phyloP scores from a whole-genome alignment of 2,888 invertebrate species.

The Carterocephalus palaemon region DNA sequence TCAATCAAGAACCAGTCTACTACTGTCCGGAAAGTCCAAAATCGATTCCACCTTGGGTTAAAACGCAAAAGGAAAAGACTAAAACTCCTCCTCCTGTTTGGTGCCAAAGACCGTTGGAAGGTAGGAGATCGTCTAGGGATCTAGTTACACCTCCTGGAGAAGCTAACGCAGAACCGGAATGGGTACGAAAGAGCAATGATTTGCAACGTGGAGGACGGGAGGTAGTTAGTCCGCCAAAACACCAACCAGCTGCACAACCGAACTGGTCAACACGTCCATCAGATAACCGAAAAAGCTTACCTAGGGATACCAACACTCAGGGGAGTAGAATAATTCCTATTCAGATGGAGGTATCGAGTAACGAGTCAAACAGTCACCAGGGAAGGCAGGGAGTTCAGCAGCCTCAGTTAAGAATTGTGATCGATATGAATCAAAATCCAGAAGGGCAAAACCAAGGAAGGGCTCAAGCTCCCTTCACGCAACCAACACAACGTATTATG shows the following conservation, averaged over 20 bases:
- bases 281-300: conserved; percentile 67
- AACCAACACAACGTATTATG: conserved; percentile 75
- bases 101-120: conserved; percentile 65
- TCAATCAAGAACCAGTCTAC: conserved; percentile 69
- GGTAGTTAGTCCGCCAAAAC: conserved; percentile 66
- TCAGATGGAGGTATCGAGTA: conserved; percentile 79
- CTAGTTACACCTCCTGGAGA: conserved; percentile 65
- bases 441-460: conserved; percentile 41
- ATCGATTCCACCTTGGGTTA: conserved; percentile 69
- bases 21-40: conserved; percentile 71
- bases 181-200: conserved; percentile 68
- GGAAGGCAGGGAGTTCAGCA: conserved; percentile 50
- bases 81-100: conserved; percentile 72
- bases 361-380: conserved; percentile 54
- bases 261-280: conserved; percentile 71
- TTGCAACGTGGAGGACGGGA: conserved; percentile 61
- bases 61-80: conserved; percentile 71
- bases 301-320: conserved; percentile 53
- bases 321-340: conserved; percentile 82
- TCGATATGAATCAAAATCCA: conserved; percentile 62
- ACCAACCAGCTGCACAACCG: conserved; percentile 63
- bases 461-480: conserved; percentile 55
- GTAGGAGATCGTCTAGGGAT: conserved; percentile 60
- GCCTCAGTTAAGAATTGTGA: conserved; percentile 69
- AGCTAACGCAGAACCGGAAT: conserved; percentile 63